These are phyloP conservation scores for Pipistrellus pipistrellus DNA, from an alignment of 2,797 vertebrate species.

Conservation along the genomic window DNA sequence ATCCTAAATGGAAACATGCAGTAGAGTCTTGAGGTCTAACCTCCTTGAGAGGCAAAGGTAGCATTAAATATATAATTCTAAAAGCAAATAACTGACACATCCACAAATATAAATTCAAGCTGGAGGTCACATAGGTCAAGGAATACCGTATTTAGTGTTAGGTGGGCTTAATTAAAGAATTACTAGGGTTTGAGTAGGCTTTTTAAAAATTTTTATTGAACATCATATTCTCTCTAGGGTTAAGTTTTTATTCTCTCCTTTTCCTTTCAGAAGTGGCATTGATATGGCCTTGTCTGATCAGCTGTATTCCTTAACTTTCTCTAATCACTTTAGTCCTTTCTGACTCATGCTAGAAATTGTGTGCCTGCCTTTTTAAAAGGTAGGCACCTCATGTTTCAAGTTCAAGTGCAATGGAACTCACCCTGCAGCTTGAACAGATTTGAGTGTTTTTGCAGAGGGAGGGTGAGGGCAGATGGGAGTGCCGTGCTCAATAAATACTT, in stretches of 20 bases:
- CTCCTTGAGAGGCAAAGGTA: slow-evolving; percentile 17
- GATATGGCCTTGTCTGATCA: slow-evolving; percentile 35
- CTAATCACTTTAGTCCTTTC: slow-evolving; percentile 56
- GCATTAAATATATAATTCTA: background rate
- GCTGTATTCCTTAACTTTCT: slow-evolving; percentile 64
- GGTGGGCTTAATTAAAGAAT: slow-evolving; percentile 42
- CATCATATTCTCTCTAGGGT: slow-evolving; percentile 33
- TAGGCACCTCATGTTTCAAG: slow-evolving; percentile 79
- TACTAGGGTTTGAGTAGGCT: background rate
- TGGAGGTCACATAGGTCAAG: slow-evolving; percentile 26
- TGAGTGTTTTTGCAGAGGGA: slow-evolving; percentile 81
- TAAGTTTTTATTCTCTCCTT: slow-evolving; percentile 46
- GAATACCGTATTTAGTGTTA: background rate
- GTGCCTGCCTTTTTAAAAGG: slow-evolving; percentile 80
- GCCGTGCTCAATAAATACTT: slow-evolving; percentile 81
- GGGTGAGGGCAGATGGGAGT: slow-evolving; percentile 77
- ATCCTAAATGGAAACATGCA: slow-evolving; percentile 51
- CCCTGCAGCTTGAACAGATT: slow-evolving; percentile 81
- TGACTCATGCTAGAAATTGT: slow-evolving; percentile 64
- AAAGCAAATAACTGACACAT: slow-evolving; percentile 13
- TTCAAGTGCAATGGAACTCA: slow-evolving; percentile 79
- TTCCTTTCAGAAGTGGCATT: slow-evolving; percentile 57
- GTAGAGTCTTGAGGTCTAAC: background rate
- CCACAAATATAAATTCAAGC: slow-evolving; percentile 10
- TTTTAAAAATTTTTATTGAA: background rate